Base-by-base conservation (phyloP, 37 sponge, comb jelly and placozoan species). In the Ephydatia muelleri region DNA sequence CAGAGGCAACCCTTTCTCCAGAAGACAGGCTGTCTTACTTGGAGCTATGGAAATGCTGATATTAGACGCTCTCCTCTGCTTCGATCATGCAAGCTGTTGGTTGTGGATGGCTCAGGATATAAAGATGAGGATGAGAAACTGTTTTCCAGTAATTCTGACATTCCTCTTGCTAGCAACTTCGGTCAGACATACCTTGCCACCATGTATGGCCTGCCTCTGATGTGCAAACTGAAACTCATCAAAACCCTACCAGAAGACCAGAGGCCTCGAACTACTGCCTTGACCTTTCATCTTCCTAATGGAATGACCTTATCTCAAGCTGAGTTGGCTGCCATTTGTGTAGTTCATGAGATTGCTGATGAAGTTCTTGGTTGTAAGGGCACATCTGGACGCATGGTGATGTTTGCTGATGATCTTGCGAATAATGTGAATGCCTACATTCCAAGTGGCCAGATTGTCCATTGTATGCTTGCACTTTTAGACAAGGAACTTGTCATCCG, bases 91-190 rank as follows among this genome's bases (percentile, higher is more conserved):
- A 93, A 93, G 70, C 77, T 93, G 25, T 32, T 88, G 28, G 78
- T 81, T 16, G 70, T 87, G 37, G 87, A 90, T 80, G 84, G 94
- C 30, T 80, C 82, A 21, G 88, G 85, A 13, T 81, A 82, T 0
- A 81, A 26, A 40, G 29, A 66, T 6, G 75, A 38, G 0, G 28
- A 75, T 34, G 84, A 84, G 81, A 90, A 91, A 70, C 47, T 76
- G 25, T 71, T 90, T 21, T 69, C 89, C 26, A 67, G 67, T 25
- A 73, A 84, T 11, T 81, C 77, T 22, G 88, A 90, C 31, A 49
- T 94, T 23, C 94, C 94, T 14, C 78, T 94, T 21, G 94, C 83
- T 67, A 91, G 89, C 79, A 85, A 94, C 72, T 94, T 83, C 77
- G 94, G 86, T 23, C 91, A 91, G 72, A 83, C 83, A 13, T 83